These are phyloP conservation scores for Trisateles emortualis DNA, from an alignment of 2,888 invertebrate species.

Conservation along the genomic window DNA sequence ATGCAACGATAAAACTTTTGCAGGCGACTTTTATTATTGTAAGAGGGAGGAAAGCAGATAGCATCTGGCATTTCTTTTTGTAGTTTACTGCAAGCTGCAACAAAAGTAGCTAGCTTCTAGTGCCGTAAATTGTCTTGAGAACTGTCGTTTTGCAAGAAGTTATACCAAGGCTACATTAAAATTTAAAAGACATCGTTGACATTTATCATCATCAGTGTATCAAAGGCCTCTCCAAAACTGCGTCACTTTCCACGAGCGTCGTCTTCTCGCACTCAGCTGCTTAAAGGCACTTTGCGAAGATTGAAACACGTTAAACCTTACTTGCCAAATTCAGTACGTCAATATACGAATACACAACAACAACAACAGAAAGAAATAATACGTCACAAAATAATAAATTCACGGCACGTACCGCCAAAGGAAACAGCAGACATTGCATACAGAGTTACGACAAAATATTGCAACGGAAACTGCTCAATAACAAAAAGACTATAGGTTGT, in stretches of 20 bases:
- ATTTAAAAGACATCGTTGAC: too few relatives aligned
- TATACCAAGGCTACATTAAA: too few relatives aligned
- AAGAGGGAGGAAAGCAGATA: background rate
- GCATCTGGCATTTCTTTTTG: slow-evolving; percentile 2
- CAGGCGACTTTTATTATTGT: slow-evolving; percentile 12
- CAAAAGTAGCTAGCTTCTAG: too few relatives aligned
- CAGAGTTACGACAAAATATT: slow-evolving; percentile 57
- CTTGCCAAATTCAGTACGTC: background rate
- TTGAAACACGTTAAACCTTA: background rate
- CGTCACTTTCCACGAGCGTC: too few relatives aligned
- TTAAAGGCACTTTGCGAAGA: too few relatives aligned
- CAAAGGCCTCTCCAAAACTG: too few relatives aligned
- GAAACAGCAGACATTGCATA: slow-evolving; percentile 59
- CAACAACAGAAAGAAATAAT: slow-evolving; percentile 5
- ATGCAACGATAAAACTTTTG: slow-evolving; percentile 17
- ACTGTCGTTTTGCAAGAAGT: too few relatives aligned
- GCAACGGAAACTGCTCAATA: slow-evolving; percentile 49
- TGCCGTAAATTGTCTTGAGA: too few relatives aligned
- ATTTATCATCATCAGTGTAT: too few relatives aligned
- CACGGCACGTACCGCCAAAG: slow-evolving; percentile 57
- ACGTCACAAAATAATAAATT: slow-evolving; percentile 49
- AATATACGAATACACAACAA: background rate
- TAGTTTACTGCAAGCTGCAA: background rate
- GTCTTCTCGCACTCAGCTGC: too few relatives aligned
- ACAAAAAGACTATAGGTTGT: slow-evolving; percentile 2